Conservation (phyloP, 2,888 invertebrate species). For the Abrostola tripartita region DNA sequence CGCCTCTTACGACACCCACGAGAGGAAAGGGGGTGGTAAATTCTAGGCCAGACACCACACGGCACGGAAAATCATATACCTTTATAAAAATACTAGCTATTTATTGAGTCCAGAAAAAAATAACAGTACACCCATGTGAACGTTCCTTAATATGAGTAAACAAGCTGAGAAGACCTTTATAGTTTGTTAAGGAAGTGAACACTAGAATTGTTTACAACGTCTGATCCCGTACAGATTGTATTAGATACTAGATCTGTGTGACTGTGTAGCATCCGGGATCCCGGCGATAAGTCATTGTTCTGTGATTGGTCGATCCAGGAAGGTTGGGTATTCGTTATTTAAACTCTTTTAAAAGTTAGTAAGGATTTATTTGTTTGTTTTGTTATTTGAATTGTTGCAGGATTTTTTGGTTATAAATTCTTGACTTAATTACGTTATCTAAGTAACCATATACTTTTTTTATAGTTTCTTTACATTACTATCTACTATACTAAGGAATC, state of each 20-base stretch:
- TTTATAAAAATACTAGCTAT: background rate
- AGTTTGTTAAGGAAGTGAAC: constrained; percentile 44
- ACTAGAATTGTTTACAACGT: constrained; percentile 52
- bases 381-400: too few relatives aligned
- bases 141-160: constrained; percentile 39
- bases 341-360: too few relatives aligned
- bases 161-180: constrained; percentile 41
- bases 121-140: constrained; percentile 10
- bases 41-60: too few relatives aligned
- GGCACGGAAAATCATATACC: background rate
- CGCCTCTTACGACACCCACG: too few relatives aligned
- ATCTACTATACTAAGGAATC: too few relatives aligned
- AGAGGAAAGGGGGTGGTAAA: too few relatives aligned
- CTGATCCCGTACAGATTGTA: constrained; percentile 53
- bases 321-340: background rate
- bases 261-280: constrained; percentile 32
- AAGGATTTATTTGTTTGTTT: too few relatives aligned
- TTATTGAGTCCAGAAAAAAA: too few relatives aligned
- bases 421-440: too few relatives aligned
- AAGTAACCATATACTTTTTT: too few relatives aligned
- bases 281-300: constrained; percentile 27
- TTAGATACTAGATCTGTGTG: constrained; percentile 15
- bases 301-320: background rate
- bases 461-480: too few relatives aligned
- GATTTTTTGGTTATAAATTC: too few relatives aligned